phyloP scores from a whole-genome alignment of 2,113 vertebrate species.

The Marmota flaviventris region DNA sequence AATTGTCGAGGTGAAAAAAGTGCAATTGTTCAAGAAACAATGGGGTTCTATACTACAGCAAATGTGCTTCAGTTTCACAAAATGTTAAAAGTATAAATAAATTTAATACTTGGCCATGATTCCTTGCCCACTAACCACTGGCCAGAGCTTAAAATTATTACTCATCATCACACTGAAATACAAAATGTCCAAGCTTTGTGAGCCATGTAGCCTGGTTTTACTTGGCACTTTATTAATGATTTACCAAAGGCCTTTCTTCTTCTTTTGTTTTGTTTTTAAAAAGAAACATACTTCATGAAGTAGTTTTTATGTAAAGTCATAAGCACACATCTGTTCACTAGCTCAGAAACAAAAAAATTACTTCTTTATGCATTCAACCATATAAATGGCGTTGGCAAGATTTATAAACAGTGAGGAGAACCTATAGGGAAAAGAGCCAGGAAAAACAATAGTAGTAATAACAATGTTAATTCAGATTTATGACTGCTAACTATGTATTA shows the following conservation, averaged over 20 bases:
- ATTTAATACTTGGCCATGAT: background rate
- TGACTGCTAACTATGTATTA: background rate
- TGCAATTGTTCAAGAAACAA: background rate
- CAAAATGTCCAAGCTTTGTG: background rate
- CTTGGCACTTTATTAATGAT: background rate
- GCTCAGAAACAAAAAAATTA: slow-evolving; percentile 27
- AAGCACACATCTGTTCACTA: slow-evolving; percentile 21
- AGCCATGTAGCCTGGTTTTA: background rate
- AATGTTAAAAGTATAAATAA: background rate
- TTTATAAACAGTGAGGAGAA: slow-evolving; percentile 19
- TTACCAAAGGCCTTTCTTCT: background rate
- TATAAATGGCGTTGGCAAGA: background rate
- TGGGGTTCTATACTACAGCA: background rate
- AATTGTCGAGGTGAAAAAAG: background rate
- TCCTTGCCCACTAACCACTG: background rate
- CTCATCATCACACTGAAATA: background rate
- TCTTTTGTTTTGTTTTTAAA: background rate
- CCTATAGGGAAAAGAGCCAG: background rate
- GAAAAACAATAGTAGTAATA: background rate
- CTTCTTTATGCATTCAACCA: background rate
- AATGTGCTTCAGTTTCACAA: background rate
- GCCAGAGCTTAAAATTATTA: background rate
- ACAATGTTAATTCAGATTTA: background rate
- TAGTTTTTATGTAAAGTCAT: slow-evolving; percentile 16
- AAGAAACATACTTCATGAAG: background rate